Base-by-base conservation (phyloP, 2,888 invertebrate species). In the Aricia artaxerxes region DNA sequence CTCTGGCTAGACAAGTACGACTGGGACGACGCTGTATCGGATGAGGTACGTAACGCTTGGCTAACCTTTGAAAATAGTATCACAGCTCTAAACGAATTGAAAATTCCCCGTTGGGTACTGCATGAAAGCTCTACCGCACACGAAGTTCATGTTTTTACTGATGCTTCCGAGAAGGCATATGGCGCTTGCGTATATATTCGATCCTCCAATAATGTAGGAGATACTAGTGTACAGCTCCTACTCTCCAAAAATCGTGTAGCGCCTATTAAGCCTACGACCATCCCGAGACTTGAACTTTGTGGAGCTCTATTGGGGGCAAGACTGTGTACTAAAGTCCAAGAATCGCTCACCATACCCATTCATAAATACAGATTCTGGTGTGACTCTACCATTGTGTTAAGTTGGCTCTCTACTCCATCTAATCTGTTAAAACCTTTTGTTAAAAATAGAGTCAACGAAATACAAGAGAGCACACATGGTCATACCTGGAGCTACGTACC, bases 221-320 rank as follows among this genome's bases (percentile, higher is more conserved):
- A 9, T 44, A 44, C 64, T 40, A 31, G 38, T 16, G 24, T 40
- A 24, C 64, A 49, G 38, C 72, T 73, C 7, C 4, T 80, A 40
- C 24, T 44, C n/a, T 73, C 77, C 11, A 78, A 64, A 64, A 31
- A 64, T 64, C 24, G 6, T 64, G 64, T 81, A 13, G 81, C 81
- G 0, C 81, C 82, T 16, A 69, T 82, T 6, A 80, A 82, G 57
- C 75, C 82, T 11, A 79, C 77, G 1, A 82, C 80, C 0, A 82
- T 81, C 5, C 82, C 81, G 0, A 77, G 82, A 1, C 78, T 82
- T 7, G 82, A 82, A 49, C 75, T 82, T 9, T 82, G 82, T 44
- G 81, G 79, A 7, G 82, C 82, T 1, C n/a, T 82, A 13, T 5
- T 81, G 7, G 80, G 24, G 49, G 16, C 81, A 78, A 79, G 79